Evolutionary conservation across 2,888 invertebrate species (phyloP).

Genomic region (Dasysyrphus albostriatus): DNA sequence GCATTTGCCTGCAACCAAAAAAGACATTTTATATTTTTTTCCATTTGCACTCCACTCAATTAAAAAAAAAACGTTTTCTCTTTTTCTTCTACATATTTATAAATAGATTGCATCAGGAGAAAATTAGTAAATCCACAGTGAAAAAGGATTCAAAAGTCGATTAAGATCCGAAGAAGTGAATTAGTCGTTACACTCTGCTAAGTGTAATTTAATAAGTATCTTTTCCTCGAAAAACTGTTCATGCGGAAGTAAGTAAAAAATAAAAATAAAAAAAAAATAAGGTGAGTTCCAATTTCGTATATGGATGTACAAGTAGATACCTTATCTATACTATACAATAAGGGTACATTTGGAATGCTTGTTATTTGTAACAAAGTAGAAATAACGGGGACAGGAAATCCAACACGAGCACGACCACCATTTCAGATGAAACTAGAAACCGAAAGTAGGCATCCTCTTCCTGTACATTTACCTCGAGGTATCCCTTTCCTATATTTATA

Average conservation of each 20-base stretch:
- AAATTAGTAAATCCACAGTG: conserved; percentile 57
- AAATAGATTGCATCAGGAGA: conserved; percentile 16
- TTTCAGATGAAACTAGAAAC: conserved; percentile 31
- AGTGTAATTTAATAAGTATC: conserved; percentile 58
- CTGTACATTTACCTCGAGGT: conserved; percentile 13
- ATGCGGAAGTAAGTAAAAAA: background rate
- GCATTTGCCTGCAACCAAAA: background rate
- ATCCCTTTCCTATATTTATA: background rate
- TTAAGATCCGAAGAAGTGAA: conserved; percentile 46
- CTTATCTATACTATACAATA: background rate
- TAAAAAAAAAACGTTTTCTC: background rate
- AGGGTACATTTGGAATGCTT: conserved; percentile 12
- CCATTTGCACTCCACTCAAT: background rate
- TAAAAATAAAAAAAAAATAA: background rate
- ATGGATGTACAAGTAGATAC: background rate
- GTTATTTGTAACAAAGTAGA: conserved; percentile 25
- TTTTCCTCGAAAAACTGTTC: background rate
- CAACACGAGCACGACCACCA: conserved; percentile 8
- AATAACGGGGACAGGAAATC: conserved; percentile 16
- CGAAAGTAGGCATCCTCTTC: conserved; percentile 27
- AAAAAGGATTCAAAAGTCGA: conserved; percentile 67
- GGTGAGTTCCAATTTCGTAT: conserved; percentile 1
- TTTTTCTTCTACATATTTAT: background rate
- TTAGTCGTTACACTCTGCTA: conserved; percentile 29
- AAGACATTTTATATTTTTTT: background rate